Conservation (phyloP, 2,113 vertebrate species). For the Sinocyclocheilus grahami region DNA sequence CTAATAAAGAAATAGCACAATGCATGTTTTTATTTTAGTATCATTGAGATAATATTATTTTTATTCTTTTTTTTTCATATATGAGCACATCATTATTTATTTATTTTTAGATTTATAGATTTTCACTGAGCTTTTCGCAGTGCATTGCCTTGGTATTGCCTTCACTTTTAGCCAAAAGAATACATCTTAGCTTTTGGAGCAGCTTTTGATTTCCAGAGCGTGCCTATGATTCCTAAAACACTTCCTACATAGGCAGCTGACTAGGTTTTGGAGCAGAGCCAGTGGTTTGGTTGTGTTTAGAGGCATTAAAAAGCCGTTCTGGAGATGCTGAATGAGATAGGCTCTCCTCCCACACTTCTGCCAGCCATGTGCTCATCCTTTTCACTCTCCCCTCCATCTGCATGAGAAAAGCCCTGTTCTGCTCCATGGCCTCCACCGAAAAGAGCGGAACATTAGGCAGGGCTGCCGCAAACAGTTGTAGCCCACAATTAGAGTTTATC, state of each 20-base stretch:
- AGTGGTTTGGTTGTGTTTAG: constrained; percentile 85
- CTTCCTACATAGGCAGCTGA: not conserved
- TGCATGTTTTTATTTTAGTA: not conserved
- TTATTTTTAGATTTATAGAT: too few relatives aligned
- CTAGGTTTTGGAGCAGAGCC: constrained; percentile 55
- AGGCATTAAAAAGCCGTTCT: constrained; percentile 98
- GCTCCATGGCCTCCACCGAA: constrained; percentile 73
- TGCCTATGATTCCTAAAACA: not conserved
- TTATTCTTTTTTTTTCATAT: too few relatives aligned
- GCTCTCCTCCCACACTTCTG: constrained; percentile 97
- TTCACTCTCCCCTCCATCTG: constrained; percentile 80
- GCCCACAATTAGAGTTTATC: constrained; percentile 84
- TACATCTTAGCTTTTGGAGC: not conserved
- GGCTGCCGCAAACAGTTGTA: constrained; percentile 80
- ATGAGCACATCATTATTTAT: too few relatives aligned
- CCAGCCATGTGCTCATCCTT: constrained; percentile 96
- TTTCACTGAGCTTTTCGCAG: not conserved
- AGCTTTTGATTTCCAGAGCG: not conserved
- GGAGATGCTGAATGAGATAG: constrained; percentile 91
- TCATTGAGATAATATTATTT: too few relatives aligned
- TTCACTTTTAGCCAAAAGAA: not conserved
- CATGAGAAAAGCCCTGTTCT: constrained; percentile 81
- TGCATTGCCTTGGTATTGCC: too few relatives aligned
- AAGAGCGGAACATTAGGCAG: constrained; percentile 79
- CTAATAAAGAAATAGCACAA: not conserved